phyloP scores from a whole-genome alignment of 2,797 vertebrate species.

The Rhabdophis nuchalis region DNA sequence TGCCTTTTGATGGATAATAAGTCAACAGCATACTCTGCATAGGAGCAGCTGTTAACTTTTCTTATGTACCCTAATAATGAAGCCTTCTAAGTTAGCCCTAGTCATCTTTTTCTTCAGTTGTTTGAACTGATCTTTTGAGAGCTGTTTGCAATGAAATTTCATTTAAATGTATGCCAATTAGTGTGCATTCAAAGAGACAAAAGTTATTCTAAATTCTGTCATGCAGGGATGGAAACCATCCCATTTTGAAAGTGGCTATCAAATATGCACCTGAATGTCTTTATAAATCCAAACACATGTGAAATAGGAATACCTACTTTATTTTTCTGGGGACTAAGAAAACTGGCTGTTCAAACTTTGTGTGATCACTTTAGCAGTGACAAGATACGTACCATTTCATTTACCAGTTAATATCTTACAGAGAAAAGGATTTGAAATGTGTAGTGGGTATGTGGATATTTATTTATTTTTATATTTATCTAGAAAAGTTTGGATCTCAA shows the following conservation, averaged over 20 bases:
- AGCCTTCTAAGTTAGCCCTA: background rate
- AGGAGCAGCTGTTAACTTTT: background rate
- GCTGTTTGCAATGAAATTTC: no score
- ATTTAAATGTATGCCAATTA: no score
- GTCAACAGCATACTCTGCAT: background rate
- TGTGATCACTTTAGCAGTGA: background rate
- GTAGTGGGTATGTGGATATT: background rate
- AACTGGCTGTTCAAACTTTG: background rate
- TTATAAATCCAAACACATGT: background rate
- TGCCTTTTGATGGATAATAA: background rate
- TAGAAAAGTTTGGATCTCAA: background rate
- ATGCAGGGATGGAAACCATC: background rate
- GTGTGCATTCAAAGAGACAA: no score
- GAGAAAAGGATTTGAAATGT: background rate
- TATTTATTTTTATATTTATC: background rate
- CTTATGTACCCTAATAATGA: background rate
- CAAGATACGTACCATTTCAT: background rate
- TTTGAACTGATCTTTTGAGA: background rate
- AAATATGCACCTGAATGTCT: background rate
- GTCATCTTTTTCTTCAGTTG: background rate
- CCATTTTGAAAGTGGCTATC: background rate
- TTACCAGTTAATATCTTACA: background rate
- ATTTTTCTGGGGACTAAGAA: background rate
- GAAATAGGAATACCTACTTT: background rate
- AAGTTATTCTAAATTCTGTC: background rate